phyloP scores from a whole-genome alignment of 1,140 invertebrate genomes.

The Vanessa tameamea region DNA sequence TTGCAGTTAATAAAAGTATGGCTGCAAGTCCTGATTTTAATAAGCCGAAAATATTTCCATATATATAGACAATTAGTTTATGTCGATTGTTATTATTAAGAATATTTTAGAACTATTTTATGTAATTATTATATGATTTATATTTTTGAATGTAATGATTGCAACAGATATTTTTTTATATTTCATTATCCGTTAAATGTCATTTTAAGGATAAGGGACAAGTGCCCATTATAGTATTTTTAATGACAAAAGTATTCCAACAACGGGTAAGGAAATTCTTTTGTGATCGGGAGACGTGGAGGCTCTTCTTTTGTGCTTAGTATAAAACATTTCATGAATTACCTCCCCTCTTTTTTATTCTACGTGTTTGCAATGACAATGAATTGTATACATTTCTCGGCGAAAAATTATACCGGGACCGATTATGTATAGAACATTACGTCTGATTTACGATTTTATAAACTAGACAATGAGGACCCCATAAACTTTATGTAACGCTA shows the following conservation, averaged over 20 bases:
- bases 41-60: too few species aligned
- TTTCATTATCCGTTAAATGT: not conserved
- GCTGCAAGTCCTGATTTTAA: too few species aligned
- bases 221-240: not conserved
- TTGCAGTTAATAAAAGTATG: too few species aligned
- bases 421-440: not conserved
- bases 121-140: too few species aligned
- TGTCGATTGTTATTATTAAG: too few species aligned
- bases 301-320: slow-evolving; percentile 6
- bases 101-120: too few species aligned
- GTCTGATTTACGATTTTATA: not conserved
- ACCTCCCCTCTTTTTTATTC: slow-evolving; percentile 2
- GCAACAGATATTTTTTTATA: too few species aligned
- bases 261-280: not conserved
- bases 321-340: slow-evolving; percentile 3
- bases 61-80: too few species aligned
- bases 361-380: slow-evolving; percentile 2
- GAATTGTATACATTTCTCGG: not conserved
- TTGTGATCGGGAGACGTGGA: slow-evolving; percentile 1
- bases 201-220: not conserved
- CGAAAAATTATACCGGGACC: not conserved
- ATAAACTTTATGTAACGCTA: not conserved
- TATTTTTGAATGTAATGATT: too few species aligned
- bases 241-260: slow-evolving; percentile 9
- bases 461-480: not conserved